Percentiles rank a stretch among this genome's conserved stretches.
Evolutionary conservation across 2,797 vertebrate species (phyloP).

Genomic region (Lacerta agilis): DNA sequence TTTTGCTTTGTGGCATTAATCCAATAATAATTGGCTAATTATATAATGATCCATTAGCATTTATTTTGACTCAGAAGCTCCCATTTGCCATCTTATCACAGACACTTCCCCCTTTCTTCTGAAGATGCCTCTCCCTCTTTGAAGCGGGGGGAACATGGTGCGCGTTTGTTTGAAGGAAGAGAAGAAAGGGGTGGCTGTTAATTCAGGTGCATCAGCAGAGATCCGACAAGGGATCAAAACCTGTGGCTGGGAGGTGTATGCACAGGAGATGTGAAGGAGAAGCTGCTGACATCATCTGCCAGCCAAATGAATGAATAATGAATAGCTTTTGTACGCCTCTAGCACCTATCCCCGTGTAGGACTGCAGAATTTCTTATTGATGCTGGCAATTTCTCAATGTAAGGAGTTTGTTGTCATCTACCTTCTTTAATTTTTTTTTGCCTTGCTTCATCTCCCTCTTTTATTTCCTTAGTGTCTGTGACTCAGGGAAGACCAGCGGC

Average conservation of each 20-base stretch:
- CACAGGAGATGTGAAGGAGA: background rate
- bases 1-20: background rate
- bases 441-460: background rate
- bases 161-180: conserved; percentile 19
- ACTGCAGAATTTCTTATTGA: conserved; percentile 17
- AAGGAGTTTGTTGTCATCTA: background rate
- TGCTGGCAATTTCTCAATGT: background rate
- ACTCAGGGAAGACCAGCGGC: background rate
- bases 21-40: conserved; percentile 20
- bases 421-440: background rate
- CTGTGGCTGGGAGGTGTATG: conserved; percentile 24
- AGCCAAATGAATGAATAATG: conserved; percentile 32
- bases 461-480: background rate
- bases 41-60: background rate
- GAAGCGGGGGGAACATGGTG: background rate
- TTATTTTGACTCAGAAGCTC: background rate
- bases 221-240: background rate
- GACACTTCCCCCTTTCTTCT: background rate
- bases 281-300: conserved; percentile 32
- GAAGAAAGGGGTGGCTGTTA: conserved; percentile 2
- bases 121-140: background rate
- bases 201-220: background rate
- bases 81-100: too few species aligned
- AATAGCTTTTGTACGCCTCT: background rate
- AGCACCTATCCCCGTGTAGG: conserved; percentile 12